Conservation (phyloP, 2,888 invertebrate genomes). For the Metopia argyrocephala region DNA sequence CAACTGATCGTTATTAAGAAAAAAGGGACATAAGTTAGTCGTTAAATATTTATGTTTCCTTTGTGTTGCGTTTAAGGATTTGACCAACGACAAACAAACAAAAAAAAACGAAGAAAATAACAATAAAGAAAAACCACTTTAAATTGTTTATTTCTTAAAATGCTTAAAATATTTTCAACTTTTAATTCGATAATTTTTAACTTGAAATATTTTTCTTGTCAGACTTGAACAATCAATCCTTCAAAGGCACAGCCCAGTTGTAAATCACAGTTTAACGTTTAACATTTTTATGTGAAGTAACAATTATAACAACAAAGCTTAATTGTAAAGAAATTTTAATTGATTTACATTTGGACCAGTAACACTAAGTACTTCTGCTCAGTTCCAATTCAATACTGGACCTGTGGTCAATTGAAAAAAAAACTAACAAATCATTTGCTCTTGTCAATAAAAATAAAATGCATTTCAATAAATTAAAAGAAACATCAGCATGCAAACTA, state of each 20-base stretch:
- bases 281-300: background rate
- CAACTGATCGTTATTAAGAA: conserved; percentile 31
- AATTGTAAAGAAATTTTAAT: conserved; percentile 58
- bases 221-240: conserved; percentile 15
- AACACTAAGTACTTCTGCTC: too few species aligned
- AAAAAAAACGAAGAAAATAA: background rate
- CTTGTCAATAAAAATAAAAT: conserved; percentile 25
- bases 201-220: background rate
- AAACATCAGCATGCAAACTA: conserved; percentile 21
- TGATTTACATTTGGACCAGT: conserved; percentile 57
- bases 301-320: conserved; percentile 37
- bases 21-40: conserved; percentile 51
- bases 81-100: background rate
- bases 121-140: background rate
- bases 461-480: conserved; percentile 50
- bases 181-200: conserved; percentile 9
- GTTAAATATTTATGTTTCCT: conserved; percentile 61
- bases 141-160: conserved; percentile 13
- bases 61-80: conserved; percentile 35
- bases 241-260: conserved; percentile 1
- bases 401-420: too few species aligned
- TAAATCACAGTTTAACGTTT: background rate
- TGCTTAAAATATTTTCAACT: conserved; percentile 28
- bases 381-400: conserved; percentile 54
- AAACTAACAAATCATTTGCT: conserved; percentile 11